Conservation (phyloP, 2,797 vertebrate genomes). For the Cirrhinus mrigala region DNA sequence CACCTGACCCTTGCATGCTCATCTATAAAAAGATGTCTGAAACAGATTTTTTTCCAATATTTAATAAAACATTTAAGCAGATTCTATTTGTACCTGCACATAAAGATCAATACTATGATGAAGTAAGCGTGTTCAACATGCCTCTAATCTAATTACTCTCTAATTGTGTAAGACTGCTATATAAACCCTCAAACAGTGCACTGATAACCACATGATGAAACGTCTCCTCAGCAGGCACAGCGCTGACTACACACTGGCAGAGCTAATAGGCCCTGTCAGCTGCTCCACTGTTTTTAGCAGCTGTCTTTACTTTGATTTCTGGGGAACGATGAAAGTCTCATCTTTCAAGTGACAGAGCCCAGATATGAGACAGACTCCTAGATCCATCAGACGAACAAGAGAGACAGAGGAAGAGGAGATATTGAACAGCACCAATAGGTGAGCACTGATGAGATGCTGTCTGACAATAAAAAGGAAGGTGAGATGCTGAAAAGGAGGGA, state of each 20-base stretch:
- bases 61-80: not conserved
- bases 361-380: conserved; percentile 59
- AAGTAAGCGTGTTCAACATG: not conserved
- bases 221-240: not conserved
- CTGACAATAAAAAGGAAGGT: conserved; percentile 73
- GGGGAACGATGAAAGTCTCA: conserved; percentile 63
- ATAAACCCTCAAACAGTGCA: conserved; percentile 25
- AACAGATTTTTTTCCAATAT: not conserved
- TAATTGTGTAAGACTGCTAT: conserved; percentile 8
- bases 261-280: conserved; percentile 61
- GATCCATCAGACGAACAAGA: conserved; percentile 40
- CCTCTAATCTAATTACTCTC: not conserved
- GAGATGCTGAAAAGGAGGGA: conserved; percentile 64
- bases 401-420: conserved; percentile 24
- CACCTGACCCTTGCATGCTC: not conserved
- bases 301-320: conserved; percentile 69
- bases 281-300: conserved; percentile 70
- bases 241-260: conserved; percentile 50
- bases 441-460: conserved; percentile 49
- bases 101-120: not conserved
- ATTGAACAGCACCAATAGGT: conserved; percentile 12
- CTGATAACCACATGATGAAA: conserved; percentile 36
- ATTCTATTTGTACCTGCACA: not conserved
- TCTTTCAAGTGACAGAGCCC: conserved; percentile 68
- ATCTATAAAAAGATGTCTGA: no score